Conservation (phyloP, 2,113 vertebrate genomes). For the Cyrtonyx montezumae region DNA sequence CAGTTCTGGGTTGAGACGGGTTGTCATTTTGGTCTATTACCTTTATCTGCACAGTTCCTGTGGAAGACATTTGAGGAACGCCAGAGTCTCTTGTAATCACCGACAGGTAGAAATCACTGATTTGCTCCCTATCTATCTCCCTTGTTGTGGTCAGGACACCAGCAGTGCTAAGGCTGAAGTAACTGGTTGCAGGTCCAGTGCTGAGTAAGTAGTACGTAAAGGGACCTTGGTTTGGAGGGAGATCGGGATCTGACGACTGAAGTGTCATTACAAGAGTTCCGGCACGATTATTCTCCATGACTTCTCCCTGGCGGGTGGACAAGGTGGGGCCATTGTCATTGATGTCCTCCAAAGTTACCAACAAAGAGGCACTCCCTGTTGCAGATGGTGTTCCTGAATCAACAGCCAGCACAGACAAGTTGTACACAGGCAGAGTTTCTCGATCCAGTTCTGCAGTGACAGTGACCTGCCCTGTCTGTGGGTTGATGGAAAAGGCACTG, state of each 20-base stretch:
- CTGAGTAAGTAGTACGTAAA: slow-evolving; percentile 90
- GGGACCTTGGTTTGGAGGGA: slow-evolving; percentile 95
- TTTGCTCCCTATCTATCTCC: slow-evolving; percentile 95
- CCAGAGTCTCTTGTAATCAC: slow-evolving; percentile 94
- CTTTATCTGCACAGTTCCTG: slow-evolving; percentile 90
- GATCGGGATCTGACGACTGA: slow-evolving; percentile 88
- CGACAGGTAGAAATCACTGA: slow-evolving; percentile 90
- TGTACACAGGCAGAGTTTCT: slow-evolving; percentile 89
- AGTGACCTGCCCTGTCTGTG: slow-evolving; percentile 93
- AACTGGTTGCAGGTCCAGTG: slow-evolving; percentile 87
- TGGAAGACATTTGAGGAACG: slow-evolving; percentile 95
- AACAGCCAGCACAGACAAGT: slow-evolving; percentile 89
- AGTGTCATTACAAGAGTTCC: slow-evolving; percentile 88
- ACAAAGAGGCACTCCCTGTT: slow-evolving; percentile 88
- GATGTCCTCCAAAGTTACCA: slow-evolving; percentile 94
- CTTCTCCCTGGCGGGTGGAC: slow-evolving; percentile 83
- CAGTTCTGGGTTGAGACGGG: slow-evolving; percentile 89
- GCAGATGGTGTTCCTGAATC: slow-evolving; percentile 90
- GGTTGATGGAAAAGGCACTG: slow-evolving; percentile 90
- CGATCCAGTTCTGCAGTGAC: slow-evolving; percentile 91
- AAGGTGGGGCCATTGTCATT: slow-evolving; percentile 95
- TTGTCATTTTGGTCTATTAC: slow-evolving; percentile 96
- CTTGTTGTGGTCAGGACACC: slow-evolving; percentile 89
- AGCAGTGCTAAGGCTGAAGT: slow-evolving; percentile 89
- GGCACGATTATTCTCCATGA: slow-evolving; percentile 92